Evolutionary conservation across 1,140 invertebrate genomes (phyloP).

Genomic region (Megalonaias nervosa): DNA sequence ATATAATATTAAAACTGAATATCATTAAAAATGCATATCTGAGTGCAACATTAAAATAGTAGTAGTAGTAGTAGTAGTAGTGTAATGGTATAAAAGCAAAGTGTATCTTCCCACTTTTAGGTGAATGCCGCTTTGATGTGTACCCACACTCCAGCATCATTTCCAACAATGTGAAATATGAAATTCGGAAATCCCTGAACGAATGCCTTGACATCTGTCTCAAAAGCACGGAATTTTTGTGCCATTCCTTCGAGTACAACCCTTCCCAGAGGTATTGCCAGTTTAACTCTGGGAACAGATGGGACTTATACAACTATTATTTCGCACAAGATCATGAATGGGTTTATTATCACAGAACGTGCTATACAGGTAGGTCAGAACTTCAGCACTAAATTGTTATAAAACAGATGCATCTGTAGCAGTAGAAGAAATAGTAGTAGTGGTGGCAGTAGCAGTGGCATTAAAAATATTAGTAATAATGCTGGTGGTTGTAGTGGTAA

Average conservation of each 20-base stretch:
- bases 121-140: neutral
- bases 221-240: slow-evolving; percentile 1
- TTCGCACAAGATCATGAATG: neutral
- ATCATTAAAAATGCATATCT: neutral
- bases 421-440: no score
- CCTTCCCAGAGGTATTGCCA: neutral
- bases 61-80: neutral
- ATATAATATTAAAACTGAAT: no score
- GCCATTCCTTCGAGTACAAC: slow-evolving; percentile 11
- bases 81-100: neutral
- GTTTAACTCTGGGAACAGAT: neutral
- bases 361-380: slow-evolving; percentile 7
- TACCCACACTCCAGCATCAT: neutral
- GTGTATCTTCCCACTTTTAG: neutral
- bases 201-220: neutral
- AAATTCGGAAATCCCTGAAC: neutral
- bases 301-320: neutral
- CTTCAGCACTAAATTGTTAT: neutral
- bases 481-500: no score
- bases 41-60: neutral
- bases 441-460: no score
- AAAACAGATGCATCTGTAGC: no score
- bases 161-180: neutral
- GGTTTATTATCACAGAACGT: slow-evolving; percentile 18
- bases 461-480: no score